Evolutionary conservation across 1,140 invertebrate genomes (phyloP), one percentile per base, ranked within the genome.

Genomic region (Drosophila baimaii): DNA sequence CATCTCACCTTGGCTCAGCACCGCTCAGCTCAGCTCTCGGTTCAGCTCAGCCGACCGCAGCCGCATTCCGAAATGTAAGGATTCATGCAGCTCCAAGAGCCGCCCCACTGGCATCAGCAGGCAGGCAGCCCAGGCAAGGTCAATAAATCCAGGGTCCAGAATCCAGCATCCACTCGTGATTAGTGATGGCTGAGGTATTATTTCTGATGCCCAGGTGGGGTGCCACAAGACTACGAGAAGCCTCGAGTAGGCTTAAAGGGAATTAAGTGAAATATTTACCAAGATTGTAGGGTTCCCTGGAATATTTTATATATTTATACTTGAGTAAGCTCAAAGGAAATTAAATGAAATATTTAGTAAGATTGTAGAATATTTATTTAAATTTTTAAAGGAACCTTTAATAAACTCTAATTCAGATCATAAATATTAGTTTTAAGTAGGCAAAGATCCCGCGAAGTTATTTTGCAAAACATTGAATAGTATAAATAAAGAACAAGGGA

Each of bases 11-110:
- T 51, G 58, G 41, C 54, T 64, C 56, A 79, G 74, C 81, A 70
- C 82, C 84, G 81, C 82, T n/a, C n/a, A 41, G 19, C 41, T 47
- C 23, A 46, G 27, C 17, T 49, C 41, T 47, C 23, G 25, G 27
- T 12, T 49, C 46, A 19, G 27, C 23, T 10, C 59, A 69, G 52
- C 44, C 66, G 62, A 80, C 83, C 83, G 76, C 84, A 88, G 84
- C 84, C 84, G 84, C 84, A 89, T 89, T 89, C 84, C 84, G 63
- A 81, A 55, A 75, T 84, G 77, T 89, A 88, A 88, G 84, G 84
- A 88, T 80, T 78, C 84, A 69, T 69, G 63, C 54, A 39, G 65
- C 54, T 73, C 17, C 58, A 7, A 52, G 63, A 57, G 62, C 71
- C 64, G 62, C 64, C 77, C 81, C 78, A 84, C 51, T 65, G 68